Base-by-base conservation (phyloP, 1,140 invertebrate genomes). In the Apis florea region DNA sequence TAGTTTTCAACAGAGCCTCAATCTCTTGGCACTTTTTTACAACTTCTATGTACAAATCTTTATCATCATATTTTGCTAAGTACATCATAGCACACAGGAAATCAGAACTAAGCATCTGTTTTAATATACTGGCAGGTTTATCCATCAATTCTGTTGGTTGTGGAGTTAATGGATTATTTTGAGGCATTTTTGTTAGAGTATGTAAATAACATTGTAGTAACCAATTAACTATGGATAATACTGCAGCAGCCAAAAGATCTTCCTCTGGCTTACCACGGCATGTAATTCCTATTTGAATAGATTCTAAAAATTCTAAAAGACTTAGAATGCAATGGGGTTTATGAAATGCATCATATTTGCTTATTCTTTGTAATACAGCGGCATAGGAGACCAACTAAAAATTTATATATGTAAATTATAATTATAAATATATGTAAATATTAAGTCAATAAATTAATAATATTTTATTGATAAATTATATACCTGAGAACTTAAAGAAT, bases 251-350 rank as follows among this genome's bases (percentile, higher is more conserved):
- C 21, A 98, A 89, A 15, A 96, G 94, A 85, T 96, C 96, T 93
- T 98, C 97, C 92, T 98, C 97, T 51, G 96, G 95, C 92, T 97
- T 97, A 19, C 96, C 96, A 73, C 96, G 95, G 87, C 94, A 95
- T 13, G 95, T 96, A 58, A 96, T 95, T 72, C 94, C 95, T 88
- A 96, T 95, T 85, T 97, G 95, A 85, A 98, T 97, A 53, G 95
- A 95, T 92, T 97, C 96, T 17, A 98, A 93, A 83, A 99, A 97
- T 88, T 98, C 97, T 67, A 99, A 91, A 9, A 99, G 93, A 84
- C 97, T 97, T 3, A 96, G 94, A 54, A 98, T 96, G 92, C 98
- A 99, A 91, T 98, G 97, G 1, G 97, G 96, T 92, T 98, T 98
- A 85, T 97, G 96, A 88, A 98, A 96, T 61, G 97, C 96, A 87